Evolutionary conservation across 2,113 vertebrate genomes (phyloP), one percentile per base, ranked within the genome.

Genomic region (Phylloscopus trochiloides): DNA sequence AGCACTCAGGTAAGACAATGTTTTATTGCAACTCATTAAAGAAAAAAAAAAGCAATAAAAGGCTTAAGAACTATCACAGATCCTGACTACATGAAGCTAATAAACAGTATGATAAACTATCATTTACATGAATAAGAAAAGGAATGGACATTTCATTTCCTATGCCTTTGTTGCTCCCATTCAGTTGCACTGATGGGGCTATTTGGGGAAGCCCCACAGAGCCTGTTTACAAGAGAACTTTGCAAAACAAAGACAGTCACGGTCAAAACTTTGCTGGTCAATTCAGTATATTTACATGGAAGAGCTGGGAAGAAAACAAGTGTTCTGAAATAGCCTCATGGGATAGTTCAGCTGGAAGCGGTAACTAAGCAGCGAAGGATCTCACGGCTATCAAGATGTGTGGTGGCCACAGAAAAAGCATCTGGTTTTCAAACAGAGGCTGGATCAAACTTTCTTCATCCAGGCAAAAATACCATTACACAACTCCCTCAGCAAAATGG

Each of bases 171-270:
- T 96, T 92, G 85, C 78, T 94, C 90, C 96, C 90, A 75, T 97
- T 95, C 88, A 97, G 62, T 85, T 96, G 94, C 78, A 68, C 40
- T 34, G 95, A 97, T 72, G 91, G 84, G 65, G 92, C 87, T 92
- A 97, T 97, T 98, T 90, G 96, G 92, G 65, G 91, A 81, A 89
- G 79, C 70, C 97, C 97, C 93, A 14, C 96, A 97, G 94, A 89
- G 97, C 89, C 97, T 95, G 96, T 91, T 98, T 96, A 96, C 95
- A 92, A 97, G 96, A 96, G 96, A 97, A 94, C 65, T 98, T 98
- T 98, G 97, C 98, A 98, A 98, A 97, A 98, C 97, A 98, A 98
- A 98, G 97, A 94, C 95, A 97, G 95, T 97, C 97, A 98, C 1
- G 96, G 97, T 98, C 97, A 98, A 97, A 98, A 98, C 96, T 97